Percentiles rank a stretch among this genome's conserved stretches.
phyloP scores from a whole-genome alignment of 1,140 invertebrate species.

The Thalassaphorura encarpata region DNA sequence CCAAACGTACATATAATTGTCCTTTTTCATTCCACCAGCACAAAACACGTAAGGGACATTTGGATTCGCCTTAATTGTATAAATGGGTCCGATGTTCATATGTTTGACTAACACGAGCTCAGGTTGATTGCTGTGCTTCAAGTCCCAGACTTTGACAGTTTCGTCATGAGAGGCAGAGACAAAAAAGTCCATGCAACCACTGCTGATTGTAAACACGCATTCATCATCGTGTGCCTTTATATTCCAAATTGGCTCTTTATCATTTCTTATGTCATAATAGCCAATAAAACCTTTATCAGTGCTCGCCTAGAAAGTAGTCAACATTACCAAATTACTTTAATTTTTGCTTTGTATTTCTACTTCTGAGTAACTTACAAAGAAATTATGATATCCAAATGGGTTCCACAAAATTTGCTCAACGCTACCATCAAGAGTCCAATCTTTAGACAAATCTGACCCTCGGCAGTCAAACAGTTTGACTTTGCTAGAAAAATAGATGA shows the following conservation, averaged over 20 bases:
- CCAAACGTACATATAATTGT: constrained; percentile 62
- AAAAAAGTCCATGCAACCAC: constrained; percentile 46
- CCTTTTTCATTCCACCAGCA: constrained; percentile 72
- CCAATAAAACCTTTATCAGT: constrained; percentile 68
- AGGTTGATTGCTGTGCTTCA: constrained; percentile 32
- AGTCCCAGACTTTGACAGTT: constrained; percentile 45
- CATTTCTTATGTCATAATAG: constrained; percentile 64
- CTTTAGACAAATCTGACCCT: constrained; percentile 48
- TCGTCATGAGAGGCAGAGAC: constrained; percentile 62
- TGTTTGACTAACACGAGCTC: constrained; percentile 48
- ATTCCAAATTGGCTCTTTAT: constrained; percentile 63
- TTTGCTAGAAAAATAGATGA: constrained; percentile 36
- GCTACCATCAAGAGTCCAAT: constrained; percentile 65
- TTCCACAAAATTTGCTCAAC: constrained; percentile 86
- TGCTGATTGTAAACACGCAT: constrained; percentile 46
- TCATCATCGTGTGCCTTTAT: constrained; percentile 67
- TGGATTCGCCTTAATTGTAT: constrained; percentile 62
- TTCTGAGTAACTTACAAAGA: constrained; percentile 39
- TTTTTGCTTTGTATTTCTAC: too few species aligned
- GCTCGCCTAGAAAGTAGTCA: constrained; percentile 49
- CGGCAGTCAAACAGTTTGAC: constrained; percentile 72
- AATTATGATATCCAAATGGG: constrained; percentile 56
- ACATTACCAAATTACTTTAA: constrained; percentile 32
- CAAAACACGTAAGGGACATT: constrained; percentile 69
- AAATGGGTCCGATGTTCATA: constrained; percentile 56